Evolutionary conservation across 2,113 vertebrate species (phyloP).

Genomic region (Elaphurus davidianus): DNA sequence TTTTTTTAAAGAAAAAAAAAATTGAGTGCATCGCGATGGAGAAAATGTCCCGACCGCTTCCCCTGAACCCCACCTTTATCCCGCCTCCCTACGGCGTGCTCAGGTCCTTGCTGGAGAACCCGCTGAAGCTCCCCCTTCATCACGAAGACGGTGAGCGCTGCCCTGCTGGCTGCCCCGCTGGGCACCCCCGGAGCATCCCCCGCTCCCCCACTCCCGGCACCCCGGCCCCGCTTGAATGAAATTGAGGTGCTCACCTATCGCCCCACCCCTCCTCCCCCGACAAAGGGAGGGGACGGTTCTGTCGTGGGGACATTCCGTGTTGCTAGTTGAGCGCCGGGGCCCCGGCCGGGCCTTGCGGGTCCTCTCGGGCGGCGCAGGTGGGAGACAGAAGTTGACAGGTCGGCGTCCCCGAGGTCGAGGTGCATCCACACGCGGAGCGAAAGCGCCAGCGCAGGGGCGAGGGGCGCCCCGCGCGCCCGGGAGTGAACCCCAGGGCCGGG

Average conservation of each 20-base stretch:
- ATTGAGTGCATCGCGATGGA: constrained; percentile 78
- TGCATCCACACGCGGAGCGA: not conserved
- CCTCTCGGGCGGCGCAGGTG: not conserved
- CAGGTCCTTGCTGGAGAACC: constrained; percentile 97
- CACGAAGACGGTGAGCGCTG: constrained; percentile 92
- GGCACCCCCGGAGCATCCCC: not conserved
- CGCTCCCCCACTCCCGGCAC: not conserved
- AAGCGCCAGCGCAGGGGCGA: not conserved
- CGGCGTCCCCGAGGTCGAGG: not conserved
- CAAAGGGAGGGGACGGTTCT: not conserved
- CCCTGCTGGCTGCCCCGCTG: constrained; percentile 28
- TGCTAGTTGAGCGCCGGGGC: not conserved
- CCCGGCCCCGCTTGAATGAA: not conserved
- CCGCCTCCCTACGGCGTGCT: constrained; percentile 96
- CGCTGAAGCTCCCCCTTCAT: constrained; percentile 94
- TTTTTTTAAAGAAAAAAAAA: constrained; percentile 18
- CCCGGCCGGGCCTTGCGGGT: not conserved
- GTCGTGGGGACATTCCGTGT: not conserved
- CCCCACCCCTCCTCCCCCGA: not conserved
- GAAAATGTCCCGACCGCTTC: constrained; percentile 94
- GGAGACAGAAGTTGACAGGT: constrained; percentile 49
- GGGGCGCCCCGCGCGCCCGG: not conserved
- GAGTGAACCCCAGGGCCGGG: not conserved
- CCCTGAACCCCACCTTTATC: constrained; percentile 90
- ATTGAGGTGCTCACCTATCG: not conserved